phyloP scores from a whole-genome alignment of 2,888 invertebrate genomes.

The Machimus atricapillus region DNA sequence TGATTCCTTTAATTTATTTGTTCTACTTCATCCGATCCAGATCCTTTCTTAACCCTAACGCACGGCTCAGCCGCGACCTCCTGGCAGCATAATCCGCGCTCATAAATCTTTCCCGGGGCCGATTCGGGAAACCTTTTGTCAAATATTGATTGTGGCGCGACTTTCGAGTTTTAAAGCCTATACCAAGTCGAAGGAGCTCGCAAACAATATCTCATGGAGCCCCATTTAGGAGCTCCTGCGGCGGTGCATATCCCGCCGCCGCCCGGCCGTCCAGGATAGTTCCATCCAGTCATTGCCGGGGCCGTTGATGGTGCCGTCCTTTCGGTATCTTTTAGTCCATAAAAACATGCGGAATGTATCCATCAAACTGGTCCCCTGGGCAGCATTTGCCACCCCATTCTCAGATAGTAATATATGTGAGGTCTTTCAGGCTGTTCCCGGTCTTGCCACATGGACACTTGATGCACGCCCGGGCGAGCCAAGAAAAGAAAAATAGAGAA shows the following conservation, averaged over 20 bases:
- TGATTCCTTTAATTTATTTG: constrained; percentile 36
- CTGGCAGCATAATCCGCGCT: background rate
- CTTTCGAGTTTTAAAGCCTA: background rate
- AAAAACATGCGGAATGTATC: constrained; percentile 53
- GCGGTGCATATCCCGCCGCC: background rate
- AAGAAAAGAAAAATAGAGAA: constrained; percentile 28
- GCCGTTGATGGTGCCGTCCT: constrained; percentile 24
- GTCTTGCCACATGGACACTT: constrained; percentile 43
- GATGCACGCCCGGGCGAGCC: constrained; percentile 29
- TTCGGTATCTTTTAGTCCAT: constrained; percentile 42
- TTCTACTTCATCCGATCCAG: constrained; percentile 1
- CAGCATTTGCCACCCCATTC: constrained; percentile 62
- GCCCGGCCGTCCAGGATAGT: background rate
- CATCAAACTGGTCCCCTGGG: constrained; percentile 61
- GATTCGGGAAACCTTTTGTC: background rate
- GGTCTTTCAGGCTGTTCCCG: constrained; percentile 12
- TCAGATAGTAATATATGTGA: constrained; percentile 51
- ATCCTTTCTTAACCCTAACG: constrained; percentile 22
- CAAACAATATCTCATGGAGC: constrained; percentile 15
- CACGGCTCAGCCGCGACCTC: background rate
- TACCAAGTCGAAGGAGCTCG: background rate
- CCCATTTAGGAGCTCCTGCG: constrained; percentile 1
- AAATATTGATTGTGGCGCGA: background rate
- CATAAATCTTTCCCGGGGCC: background rate
- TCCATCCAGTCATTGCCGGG: constrained; percentile 29